Conservation (phyloP, 2,888 invertebrate genomes). For the Hoplodrina ambigua region DNA sequence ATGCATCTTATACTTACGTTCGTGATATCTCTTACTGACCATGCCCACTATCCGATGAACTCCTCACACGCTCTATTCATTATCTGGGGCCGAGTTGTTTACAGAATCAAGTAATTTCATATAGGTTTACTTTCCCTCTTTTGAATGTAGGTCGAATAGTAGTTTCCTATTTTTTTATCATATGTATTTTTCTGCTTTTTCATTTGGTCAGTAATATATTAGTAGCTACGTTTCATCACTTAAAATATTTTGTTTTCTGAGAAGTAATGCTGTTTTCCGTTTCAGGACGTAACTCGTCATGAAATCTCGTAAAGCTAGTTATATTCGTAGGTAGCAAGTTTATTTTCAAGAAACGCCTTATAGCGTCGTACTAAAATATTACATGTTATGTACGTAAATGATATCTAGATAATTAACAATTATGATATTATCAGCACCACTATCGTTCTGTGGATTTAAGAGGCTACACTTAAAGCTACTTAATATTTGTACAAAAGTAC, state of each 20-base stretch:
- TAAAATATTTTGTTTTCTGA: not conserved
- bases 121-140: constrained; percentile 12
- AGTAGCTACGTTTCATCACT: not conserved
- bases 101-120: constrained; percentile 52
- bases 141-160: constrained; percentile 7
- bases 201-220: not conserved
- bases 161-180: not conserved
- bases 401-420: constrained; percentile 19
- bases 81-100: constrained; percentile 34
- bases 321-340: not conserved
- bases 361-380: constrained; percentile 3
- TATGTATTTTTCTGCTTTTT: constrained; percentile 11
- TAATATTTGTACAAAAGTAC: not conserved
- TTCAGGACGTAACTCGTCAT: too few relatives aligned
- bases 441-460: constrained; percentile 20
- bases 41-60: not conserved
- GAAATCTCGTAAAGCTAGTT: too few relatives aligned
- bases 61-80: not conserved
- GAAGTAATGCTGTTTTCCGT: not conserved
- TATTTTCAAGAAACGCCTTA: not conserved
- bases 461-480: not conserved
- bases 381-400: not conserved
- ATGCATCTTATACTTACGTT: not conserved
- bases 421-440: constrained; percentile 11
- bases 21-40: constrained; percentile 5